Evolutionary conservation across 1,140 invertebrate genomes (phyloP).

Genomic region (Eubasilissa regina): DNA sequence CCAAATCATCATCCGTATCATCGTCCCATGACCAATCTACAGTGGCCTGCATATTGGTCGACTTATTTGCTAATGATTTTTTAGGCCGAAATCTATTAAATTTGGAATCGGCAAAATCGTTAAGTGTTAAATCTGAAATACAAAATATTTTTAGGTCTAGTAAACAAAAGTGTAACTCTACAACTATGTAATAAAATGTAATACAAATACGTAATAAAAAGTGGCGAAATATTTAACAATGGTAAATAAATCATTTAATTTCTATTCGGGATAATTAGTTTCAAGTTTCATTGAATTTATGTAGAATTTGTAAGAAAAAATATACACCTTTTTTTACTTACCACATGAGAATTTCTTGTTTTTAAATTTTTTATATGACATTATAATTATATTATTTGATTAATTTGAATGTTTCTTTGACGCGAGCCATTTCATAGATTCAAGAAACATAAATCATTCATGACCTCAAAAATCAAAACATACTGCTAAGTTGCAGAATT

Average conservation of each 20-base stretch:
- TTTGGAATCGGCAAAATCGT: conserved; percentile 77
- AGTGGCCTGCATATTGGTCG: conserved; percentile 63
- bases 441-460: neutral
- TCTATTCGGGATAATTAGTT: too few species aligned
- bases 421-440: neutral
- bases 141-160: neutral
- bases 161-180: too few species aligned
- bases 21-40: conserved; percentile 75
- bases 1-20: conserved; percentile 72
- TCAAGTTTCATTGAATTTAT: too few species aligned
- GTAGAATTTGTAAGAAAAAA: too few species aligned
- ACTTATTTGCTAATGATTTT: conserved; percentile 69
- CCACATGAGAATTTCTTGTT: conserved; percentile 1
- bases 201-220: too few species aligned
- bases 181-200: too few species aligned
- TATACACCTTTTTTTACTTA: neutral
- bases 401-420: neutral
- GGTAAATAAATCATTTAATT: too few species aligned
- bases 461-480: too few species aligned
- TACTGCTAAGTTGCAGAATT: too few species aligned
- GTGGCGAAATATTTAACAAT: too few species aligned
- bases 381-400: neutral
- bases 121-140: conserved; percentile 78
- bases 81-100: conserved; percentile 71
- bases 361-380: conserved; percentile 27